Percentiles rank a stretch among this genome's conserved stretches.
Conservation (phyloP, 2,113 vertebrate species). For the Dicentrarchus labrax region DNA sequence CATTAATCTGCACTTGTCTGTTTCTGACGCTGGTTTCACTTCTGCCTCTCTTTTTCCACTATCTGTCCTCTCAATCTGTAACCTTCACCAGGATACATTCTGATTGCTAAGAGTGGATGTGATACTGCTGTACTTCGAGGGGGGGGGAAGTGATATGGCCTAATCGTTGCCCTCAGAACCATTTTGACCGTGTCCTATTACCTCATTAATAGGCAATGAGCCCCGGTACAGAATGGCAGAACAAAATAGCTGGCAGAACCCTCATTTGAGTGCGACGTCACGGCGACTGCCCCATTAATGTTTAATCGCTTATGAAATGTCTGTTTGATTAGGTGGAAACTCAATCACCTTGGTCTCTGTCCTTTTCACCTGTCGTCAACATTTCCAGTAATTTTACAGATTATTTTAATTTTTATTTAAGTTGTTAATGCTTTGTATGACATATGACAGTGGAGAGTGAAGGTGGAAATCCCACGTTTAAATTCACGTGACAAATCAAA, state of each 20-base stretch:
- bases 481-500: neutral
- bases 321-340: slow-evolving; percentile 64
- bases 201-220: slow-evolving; percentile 80
- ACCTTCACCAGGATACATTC: slow-evolving; percentile 48
- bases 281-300: slow-evolving; percentile 62
- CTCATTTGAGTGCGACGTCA: slow-evolving; percentile 53
- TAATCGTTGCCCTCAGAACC: slow-evolving; percentile 59
- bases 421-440: neutral
- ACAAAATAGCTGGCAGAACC: slow-evolving; percentile 66
- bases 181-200: slow-evolving; percentile 68
- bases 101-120: slow-evolving; percentile 59
- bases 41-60: slow-evolving; percentile 36
- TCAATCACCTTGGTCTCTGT: slow-evolving; percentile 38
- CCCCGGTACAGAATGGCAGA: slow-evolving; percentile 53
- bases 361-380: neutral
- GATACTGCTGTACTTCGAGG: slow-evolving; percentile 58
- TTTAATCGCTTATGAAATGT: slow-evolving; percentile 79
- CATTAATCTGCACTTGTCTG: slow-evolving; percentile 7
- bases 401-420: no score
- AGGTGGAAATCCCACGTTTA: neutral
- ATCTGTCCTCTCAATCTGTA: slow-evolving; percentile 43
- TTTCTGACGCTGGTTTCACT: slow-evolving; percentile 22
- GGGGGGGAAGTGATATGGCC: slow-evolving; percentile 64
- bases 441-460: neutral
- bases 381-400: slow-evolving; percentile 19